phyloP scores from a whole-genome alignment of 2,113 vertebrate genomes.

The Lanius collurio region DNA sequence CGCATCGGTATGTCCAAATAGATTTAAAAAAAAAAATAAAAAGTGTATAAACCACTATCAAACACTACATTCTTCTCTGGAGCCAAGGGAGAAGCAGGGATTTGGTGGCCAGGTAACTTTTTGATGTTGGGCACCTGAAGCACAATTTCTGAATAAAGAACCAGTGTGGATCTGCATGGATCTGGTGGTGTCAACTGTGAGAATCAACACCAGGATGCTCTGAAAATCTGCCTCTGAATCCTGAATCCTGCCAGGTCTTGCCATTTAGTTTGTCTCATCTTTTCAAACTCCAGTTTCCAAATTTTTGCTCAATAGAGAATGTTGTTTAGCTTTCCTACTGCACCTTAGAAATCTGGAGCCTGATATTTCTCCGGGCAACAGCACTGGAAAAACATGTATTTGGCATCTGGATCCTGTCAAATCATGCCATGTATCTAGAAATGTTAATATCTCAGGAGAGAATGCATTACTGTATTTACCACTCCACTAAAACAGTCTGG shows the following conservation, averaged over 20 bases:
- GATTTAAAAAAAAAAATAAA: background rate
- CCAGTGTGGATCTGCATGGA: background rate
- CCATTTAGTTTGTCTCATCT: background rate
- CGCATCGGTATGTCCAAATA: fast-evolving
- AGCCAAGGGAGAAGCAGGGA: background rate
- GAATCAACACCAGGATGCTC: background rate
- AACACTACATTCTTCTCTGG: background rate
- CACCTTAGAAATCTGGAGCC: background rate
- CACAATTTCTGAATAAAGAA: background rate
- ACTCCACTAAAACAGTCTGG: background rate
- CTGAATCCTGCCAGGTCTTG: background rate
- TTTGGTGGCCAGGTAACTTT: background rate
- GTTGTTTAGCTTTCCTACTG: background rate
- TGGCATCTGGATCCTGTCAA: background rate
- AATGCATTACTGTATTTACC: background rate
- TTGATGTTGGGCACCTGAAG: background rate
- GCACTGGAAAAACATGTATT: background rate
- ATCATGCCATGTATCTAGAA: background rate
- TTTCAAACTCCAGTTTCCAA: background rate
- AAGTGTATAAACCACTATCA: fast-evolving
- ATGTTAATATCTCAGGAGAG: background rate
- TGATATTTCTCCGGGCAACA: background rate
- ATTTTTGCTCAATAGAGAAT: background rate
- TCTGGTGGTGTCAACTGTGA: fast-evolving
- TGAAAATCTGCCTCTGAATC: background rate